Conservation (phyloP, 2,113 vertebrate genomes). For the Ranitomeya imitator region DNA sequence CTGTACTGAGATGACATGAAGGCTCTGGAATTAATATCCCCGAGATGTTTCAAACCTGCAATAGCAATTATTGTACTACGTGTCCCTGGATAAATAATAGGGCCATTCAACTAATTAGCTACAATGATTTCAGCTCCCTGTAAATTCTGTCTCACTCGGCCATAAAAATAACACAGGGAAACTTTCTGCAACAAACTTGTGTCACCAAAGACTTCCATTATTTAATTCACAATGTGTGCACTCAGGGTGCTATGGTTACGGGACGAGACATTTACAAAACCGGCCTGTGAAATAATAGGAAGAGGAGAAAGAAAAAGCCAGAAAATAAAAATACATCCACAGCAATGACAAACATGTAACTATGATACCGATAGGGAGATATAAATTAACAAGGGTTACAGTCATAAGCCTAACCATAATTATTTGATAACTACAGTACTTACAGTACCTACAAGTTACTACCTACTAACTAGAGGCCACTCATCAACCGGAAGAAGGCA, state of each 20-base stretch:
- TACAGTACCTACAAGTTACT: not conserved
- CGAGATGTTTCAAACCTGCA: slow-evolving; percentile 84
- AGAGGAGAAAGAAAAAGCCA: not conserved
- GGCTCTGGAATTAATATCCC: slow-evolving; percentile 87
- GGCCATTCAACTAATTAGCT: slow-evolving; percentile 86
- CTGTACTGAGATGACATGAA: slow-evolving; percentile 85
- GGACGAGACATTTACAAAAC: slow-evolving; percentile 20
- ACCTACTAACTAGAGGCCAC: not conserved
- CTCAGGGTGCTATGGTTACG: slow-evolving; percentile 39
- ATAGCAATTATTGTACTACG: slow-evolving; percentile 86
- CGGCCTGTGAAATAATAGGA: not conserved
- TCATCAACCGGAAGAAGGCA: no score
- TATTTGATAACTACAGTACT: no score
- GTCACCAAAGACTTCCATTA: slow-evolving; percentile 63
- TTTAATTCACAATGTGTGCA: slow-evolving; percentile 65
- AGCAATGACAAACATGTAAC: not conserved
- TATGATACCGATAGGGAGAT: not conserved
- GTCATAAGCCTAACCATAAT: not conserved
- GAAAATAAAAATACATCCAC: not conserved
- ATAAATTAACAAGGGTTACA: not conserved
- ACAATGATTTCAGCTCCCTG: slow-evolving; percentile 80
- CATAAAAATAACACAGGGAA: slow-evolving; percentile 76
- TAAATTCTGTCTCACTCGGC: slow-evolving; percentile 78
- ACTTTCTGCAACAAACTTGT: slow-evolving; percentile 80
- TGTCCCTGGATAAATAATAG: slow-evolving; percentile 88